Conservation (phyloP, 2,888 invertebrate genomes). For the Ditylenchus weischeri region DNA sequence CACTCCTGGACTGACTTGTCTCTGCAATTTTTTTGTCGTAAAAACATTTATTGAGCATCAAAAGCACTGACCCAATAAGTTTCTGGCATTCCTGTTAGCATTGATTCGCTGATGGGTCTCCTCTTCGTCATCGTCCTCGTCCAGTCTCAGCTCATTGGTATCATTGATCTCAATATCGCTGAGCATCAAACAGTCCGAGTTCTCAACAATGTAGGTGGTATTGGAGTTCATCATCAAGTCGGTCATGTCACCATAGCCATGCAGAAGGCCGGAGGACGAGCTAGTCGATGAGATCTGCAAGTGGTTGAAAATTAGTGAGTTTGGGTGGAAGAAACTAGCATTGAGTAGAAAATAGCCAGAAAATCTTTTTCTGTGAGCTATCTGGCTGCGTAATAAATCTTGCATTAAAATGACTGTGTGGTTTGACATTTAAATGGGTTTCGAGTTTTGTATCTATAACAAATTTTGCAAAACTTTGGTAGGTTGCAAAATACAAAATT, state of each 20-base stretch:
- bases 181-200: conserved; percentile 23
- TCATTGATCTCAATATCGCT: conserved; percentile 22
- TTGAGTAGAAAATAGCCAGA: too few species aligned
- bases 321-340: not conserved
- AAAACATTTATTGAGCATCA: too few species aligned
- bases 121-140: conserved; percentile 23
- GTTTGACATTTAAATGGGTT: too few species aligned
- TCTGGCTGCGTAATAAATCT: too few species aligned
- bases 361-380: too few species aligned
- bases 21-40: not conserved
- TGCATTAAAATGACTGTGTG: too few species aligned
- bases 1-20: conserved; percentile 5
- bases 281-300: not conserved
- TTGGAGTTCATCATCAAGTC: conserved; percentile 14
- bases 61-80: too few species aligned
- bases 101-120: conserved; percentile 5
- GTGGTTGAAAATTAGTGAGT: not conserved
- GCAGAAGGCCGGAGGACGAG: not conserved
- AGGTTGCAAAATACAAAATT: too few species aligned
- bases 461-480: too few species aligned
- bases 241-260: conserved; percentile 1
- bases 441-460: too few species aligned
- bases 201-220: conserved; percentile 9
- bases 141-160: conserved; percentile 16
- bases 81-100: conserved; percentile 3